Percentiles rank a stretch among this genome's conserved stretches.
Conservation (phyloP, 1,140 invertebrate genomes). For the Orchestia grillus region DNA sequence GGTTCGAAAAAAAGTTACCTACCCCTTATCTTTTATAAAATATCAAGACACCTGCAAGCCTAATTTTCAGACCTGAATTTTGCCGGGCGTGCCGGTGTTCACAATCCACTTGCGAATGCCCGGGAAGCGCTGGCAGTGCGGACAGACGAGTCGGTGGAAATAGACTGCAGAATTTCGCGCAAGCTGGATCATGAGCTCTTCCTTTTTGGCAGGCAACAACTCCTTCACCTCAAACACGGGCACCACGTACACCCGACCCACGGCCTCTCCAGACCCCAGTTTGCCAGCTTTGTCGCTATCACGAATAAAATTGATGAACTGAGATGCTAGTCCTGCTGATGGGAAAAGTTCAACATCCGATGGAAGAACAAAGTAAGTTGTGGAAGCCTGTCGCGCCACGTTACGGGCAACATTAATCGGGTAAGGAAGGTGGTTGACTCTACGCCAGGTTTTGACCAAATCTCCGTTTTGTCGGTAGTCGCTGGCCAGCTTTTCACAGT, state of each 20-base stretch:
- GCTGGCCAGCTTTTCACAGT: slow-evolving; percentile 74
- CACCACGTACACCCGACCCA: slow-evolving; percentile 70
- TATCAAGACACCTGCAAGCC: not conserved
- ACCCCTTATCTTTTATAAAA: not conserved
- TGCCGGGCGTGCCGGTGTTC: slow-evolving; percentile 60
- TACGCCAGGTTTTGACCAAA: slow-evolving; percentile 82
- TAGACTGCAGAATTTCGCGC: slow-evolving; percentile 72
- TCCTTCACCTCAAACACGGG: slow-evolving; percentile 80
- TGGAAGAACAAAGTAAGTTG: slow-evolving; percentile 86
- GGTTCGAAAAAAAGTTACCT: too few species aligned
- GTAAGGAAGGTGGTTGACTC: slow-evolving; percentile 81
- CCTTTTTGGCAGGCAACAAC: slow-evolving; percentile 72
- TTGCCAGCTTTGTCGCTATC: slow-evolving; percentile 40
- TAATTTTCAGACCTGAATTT: slow-evolving; percentile 60
- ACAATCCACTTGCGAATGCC: slow-evolving; percentile 79
- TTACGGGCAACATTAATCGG: slow-evolving; percentile 91
- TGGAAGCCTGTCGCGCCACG: slow-evolving; percentile 83
- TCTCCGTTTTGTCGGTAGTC: slow-evolving; percentile 78
- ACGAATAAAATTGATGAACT: slow-evolving; percentile 67
- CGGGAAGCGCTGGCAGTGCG: slow-evolving; percentile 84
- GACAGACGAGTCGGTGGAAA: slow-evolving; percentile 77
- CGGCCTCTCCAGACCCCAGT: slow-evolving; percentile 29
- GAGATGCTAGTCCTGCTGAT: slow-evolving; percentile 61
- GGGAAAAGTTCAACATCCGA: slow-evolving; percentile 92
- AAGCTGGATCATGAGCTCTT: slow-evolving; percentile 73